These are phyloP conservation scores for Heliconius sara DNA, from an alignment of 2,888 invertebrate genomes.

Conservation along the genomic window DNA sequence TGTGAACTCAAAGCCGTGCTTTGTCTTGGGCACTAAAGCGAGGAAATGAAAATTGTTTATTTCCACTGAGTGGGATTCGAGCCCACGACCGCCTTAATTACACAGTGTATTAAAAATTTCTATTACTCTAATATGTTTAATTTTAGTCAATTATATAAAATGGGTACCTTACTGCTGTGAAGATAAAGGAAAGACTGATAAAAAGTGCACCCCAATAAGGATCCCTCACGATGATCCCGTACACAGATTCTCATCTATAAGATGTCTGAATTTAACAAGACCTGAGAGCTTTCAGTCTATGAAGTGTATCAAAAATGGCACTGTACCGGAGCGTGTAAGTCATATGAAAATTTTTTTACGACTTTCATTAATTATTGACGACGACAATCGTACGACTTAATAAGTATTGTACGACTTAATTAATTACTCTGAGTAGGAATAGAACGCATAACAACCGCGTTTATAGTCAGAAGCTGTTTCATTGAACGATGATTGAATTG, in stretches of 20 bases:
- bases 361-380: too few species aligned
- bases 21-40: not conserved
- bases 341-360: too few species aligned
- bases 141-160: slow-evolving; percentile 55
- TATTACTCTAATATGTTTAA: not conserved
- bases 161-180: slow-evolving; percentile 57
- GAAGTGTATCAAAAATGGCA: slow-evolving; percentile 54
- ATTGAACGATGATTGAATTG: too few species aligned
- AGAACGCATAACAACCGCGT: not conserved
- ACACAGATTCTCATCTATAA: slow-evolving; percentile 56
- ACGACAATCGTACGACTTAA: too few species aligned
- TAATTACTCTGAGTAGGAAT: not conserved
- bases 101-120: not conserved
- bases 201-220: slow-evolving; percentile 52
- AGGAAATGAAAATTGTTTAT: not conserved
- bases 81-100: too few species aligned
- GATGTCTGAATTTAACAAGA: slow-evolving; percentile 59
- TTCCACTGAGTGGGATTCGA: not conserved
- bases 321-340: slow-evolving; percentile 53
- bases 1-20: not conserved
- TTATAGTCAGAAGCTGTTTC: too few species aligned
- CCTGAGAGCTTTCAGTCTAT: slow-evolving; percentile 56
- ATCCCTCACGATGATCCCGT: slow-evolving; percentile 58
- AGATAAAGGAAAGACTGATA: slow-evolving; percentile 51
- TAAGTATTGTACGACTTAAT: not conserved